Base-by-base conservation (phyloP, 2,888 invertebrate genomes). In the Orthosia cruda region DNA sequence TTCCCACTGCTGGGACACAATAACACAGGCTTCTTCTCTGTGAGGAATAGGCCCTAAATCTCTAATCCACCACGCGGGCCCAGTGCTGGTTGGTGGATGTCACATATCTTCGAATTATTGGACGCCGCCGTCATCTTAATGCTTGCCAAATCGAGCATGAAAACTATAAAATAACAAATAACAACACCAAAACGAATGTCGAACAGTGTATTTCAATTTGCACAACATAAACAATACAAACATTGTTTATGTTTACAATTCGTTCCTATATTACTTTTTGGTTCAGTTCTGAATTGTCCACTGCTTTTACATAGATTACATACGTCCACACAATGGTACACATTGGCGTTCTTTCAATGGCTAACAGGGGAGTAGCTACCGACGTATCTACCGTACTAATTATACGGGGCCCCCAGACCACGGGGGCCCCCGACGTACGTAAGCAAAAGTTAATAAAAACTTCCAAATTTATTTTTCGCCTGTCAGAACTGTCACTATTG, bases 261-360 rank as follows among this genome's bases (percentile, higher is more conserved):
- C 40, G 40, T 80, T 71, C 26, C 66, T 70, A 70, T 66, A 62
- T 15, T 49, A n/a, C 18, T 40, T 65, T 64, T 55, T 40, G 1
- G 40, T 40, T 40, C 40, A 16, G 26, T 69, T 40, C 32, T 1
- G 18, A 50, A 52, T 50, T 55, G 55, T 47, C 63, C 12, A 57
- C 18, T 23, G 58, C 32, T 71, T 64, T 81, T 80, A 71, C 32
- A 7, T 32, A 32, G 13, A 71, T 80, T 74, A 80, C 55, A 65
- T 49, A 40, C 12, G 45, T 65, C 32, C 55, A 69, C 55, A 79
- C 64, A 74, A 74, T 79, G 40, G 47, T 45, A 58, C 18, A 63
- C 63, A 67, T 49, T 18, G 66, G 45, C 20, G 65, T 58, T 65
- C 55, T 68, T 73, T 65, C 61, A 80, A 66, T 65, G 61, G 74